phyloP scores from a whole-genome alignment of 2,888 invertebrate genomes.

The Xestia rhomboidea region DNA sequence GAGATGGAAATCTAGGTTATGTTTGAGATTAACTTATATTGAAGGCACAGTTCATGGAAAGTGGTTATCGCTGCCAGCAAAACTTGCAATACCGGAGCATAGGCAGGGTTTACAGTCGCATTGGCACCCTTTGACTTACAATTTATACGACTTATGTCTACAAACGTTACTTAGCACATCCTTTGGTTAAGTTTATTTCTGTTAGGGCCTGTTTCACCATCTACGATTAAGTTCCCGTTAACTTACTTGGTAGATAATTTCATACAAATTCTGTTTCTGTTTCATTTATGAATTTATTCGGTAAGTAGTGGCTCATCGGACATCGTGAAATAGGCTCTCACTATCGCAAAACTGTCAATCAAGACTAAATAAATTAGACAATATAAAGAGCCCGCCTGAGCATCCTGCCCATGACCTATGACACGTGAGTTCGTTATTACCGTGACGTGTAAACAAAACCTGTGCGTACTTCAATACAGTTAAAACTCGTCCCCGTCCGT shows the following conservation, averaged over 20 bases:
- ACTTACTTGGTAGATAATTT: no score
- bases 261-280: no score
- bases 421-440: background rate
- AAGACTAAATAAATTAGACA: background rate
- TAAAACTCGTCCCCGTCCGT: background rate
- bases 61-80: background rate
- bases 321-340: no score
- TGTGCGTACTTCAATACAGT: background rate
- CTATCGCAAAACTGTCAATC: no score
- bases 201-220: no score
- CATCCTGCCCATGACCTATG: background rate
- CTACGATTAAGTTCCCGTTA: no score
- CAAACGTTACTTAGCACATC: background rate
- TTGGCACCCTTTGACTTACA: background rate
- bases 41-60: background rate
- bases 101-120: background rate
- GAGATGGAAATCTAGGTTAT: conserved; percentile 28
- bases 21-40: conserved; percentile 15
- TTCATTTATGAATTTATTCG: no score
- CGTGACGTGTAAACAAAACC: background rate
- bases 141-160: no score
- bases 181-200: background rate
- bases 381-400: background rate
- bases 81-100: background rate
- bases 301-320: no score